Conservation (phyloP, 2,888 invertebrate species). For the Plutella xylostella region DNA sequence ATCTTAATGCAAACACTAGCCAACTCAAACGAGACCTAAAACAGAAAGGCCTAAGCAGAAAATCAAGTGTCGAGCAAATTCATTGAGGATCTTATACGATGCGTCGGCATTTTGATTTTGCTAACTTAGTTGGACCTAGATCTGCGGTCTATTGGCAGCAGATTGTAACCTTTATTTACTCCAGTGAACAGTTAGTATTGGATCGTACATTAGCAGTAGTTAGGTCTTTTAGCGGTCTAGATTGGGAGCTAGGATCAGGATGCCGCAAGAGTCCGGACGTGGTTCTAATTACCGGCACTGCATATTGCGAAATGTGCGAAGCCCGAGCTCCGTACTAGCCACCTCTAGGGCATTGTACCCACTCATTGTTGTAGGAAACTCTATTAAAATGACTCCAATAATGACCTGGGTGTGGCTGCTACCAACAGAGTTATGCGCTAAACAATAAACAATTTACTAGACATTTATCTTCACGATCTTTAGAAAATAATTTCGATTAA, state of each 20-base stretch:
- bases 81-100: too few relatives aligned
- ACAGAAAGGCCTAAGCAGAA: too few relatives aligned
- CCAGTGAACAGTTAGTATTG: constrained; percentile 13
- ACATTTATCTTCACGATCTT: constrained; percentile 41
- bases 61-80: too few relatives aligned
- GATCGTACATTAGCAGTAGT: constrained; percentile 14
- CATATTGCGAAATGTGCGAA: constrained; percentile 60
- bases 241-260: constrained; percentile 58
- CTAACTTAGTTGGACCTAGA: too few relatives aligned
- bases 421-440: constrained; percentile 22
- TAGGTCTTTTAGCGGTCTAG: constrained; percentile 19
- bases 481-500: constrained; percentile 45
- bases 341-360: constrained; percentile 48
- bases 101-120: too few relatives aligned
- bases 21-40: too few relatives aligned
- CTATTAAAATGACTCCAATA: constrained; percentile 44
- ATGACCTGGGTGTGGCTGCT: constrained; percentile 49
- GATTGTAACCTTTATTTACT: too few relatives aligned
- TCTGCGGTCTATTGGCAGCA: too few relatives aligned
- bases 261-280: constrained; percentile 59
- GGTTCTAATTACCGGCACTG: constrained; percentile 61
- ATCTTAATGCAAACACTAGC: too few relatives aligned
- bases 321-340: constrained; percentile 38
- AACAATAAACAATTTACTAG: constrained; percentile 37
- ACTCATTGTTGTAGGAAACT: constrained; percentile 50